Conservation (phyloP, 2,113 vertebrate species). For the Sprattus sprattus region DNA sequence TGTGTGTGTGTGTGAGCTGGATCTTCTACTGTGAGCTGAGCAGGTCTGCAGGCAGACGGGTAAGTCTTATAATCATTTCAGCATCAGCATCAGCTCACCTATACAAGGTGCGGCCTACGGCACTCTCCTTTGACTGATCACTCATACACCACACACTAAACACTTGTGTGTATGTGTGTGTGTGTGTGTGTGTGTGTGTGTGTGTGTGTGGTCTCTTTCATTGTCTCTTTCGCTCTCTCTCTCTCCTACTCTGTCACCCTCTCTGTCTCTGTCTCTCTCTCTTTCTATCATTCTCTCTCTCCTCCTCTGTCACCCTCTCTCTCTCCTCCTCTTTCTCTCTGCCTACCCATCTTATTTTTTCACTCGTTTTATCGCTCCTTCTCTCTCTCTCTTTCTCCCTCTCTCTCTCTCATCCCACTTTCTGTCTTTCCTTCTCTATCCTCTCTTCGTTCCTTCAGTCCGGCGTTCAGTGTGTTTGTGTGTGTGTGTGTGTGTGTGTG, state of each 20-base stretch:
- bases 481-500: slow-evolving; percentile 15
- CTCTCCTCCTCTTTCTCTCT: neutral
- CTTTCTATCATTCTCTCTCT: neutral
- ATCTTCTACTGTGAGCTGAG: neutral
- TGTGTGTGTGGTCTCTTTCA: neutral
- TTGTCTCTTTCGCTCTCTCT: neutral
- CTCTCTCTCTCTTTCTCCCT: neutral
- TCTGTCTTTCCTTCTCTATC: neutral
- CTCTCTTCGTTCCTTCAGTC: neutral
- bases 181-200: neutral
- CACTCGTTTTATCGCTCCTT: neutral
- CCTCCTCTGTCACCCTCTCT: neutral
- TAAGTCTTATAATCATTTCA: neutral
- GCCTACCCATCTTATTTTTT: neutral
- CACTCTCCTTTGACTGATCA: neutral
- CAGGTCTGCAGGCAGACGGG: neutral
- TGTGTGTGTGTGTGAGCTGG: neutral
- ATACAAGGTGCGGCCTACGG: neutral
- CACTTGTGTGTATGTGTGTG: neutral
- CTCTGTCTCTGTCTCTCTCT: neutral
- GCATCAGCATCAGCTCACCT: neutral
- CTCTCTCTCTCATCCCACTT: neutral
- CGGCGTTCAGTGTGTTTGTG: neutral
- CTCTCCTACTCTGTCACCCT: neutral
- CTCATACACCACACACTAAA: neutral